A percentile compares a stretch with the other conserved stretches of the same genome.
phyloP scores from a whole-genome alignment of 2,888 invertebrate genomes.

The Cephonodes hylas region DNA sequence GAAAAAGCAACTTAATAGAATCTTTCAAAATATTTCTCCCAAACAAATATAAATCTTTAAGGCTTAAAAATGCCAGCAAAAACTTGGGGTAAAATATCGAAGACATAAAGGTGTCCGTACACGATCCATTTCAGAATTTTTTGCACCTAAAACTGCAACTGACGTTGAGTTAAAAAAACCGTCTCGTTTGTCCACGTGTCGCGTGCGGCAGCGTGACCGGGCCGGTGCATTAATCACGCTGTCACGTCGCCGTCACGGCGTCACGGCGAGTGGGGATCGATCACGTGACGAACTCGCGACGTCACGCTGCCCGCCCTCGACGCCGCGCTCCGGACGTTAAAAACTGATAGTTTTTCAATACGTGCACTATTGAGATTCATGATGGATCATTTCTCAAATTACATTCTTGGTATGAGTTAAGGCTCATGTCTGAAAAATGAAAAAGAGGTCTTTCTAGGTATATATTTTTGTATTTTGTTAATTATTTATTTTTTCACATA shows the following conservation, averaged over 20 bases:
- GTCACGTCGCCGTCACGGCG: constrained; percentile 7
- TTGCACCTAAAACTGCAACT: not conserved
- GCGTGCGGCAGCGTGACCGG: constrained; percentile 5
- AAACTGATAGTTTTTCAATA: not conserved
- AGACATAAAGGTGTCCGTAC: not conserved
- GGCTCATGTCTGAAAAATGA: too few relatives aligned
- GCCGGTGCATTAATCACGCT: constrained; percentile 10
- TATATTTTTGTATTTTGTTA: too few relatives aligned
- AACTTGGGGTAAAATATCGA: too few relatives aligned
- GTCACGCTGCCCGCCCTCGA: not conserved
- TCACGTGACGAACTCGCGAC: constrained; percentile 3
- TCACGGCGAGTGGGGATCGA: constrained; percentile 1
- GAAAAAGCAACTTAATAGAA: too few relatives aligned
- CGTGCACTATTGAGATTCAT: too few relatives aligned
- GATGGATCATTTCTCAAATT: too few relatives aligned
- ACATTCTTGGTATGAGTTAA: too few relatives aligned
- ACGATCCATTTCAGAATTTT: not conserved
- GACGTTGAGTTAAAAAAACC: not conserved
- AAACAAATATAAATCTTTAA: not conserved
- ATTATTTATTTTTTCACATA: too few relatives aligned
- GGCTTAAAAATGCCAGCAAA: not conserved
- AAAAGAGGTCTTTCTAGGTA: too few relatives aligned
- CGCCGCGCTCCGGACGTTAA: not conserved
- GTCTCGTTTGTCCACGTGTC: not conserved
- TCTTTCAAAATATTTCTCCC: too few relatives aligned